Base-by-base conservation (phyloP, 2,888 invertebrate species). In the Lycia hirtaria region DNA sequence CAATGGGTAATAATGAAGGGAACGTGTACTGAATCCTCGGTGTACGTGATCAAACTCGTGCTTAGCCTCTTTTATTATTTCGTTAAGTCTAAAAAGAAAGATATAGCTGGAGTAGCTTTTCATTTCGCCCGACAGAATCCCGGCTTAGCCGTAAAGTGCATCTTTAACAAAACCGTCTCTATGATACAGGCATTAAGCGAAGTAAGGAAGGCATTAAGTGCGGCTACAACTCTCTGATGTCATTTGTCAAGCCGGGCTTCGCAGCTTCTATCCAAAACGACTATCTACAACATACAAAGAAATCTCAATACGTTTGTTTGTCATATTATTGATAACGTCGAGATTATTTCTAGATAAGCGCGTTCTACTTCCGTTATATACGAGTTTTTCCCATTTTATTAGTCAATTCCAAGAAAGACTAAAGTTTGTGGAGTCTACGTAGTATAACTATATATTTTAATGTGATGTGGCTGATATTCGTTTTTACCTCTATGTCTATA, bases 191-290 rank as follows among this genome's bases (percentile, higher is more conserved):
- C 30, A 43, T 33, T 26, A 41, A 41, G 41, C 6, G 24, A 14
- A 28, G 20, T 28, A 20, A 38, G 30, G 49, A 28, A 32, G 40
- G 32, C 40, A 40, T 40, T 49, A 20, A 22, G 22, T 26, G 24
- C 41, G 41, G 41, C n/a, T 41, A 26, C 26, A 17, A 5, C 26
- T 26, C 41, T 26, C 30, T 64, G 64, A 41, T 17, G 26, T 26
- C 41, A 28, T 41, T 26, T 41, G 26, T 62, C 61, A 61, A 66
- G 14, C 2, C 26, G 17, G 17, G 26, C 41, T 10, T 26, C n/a
- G 17, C 17, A 6, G 10, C 26, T 17, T 37, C n/a, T 37, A n/a
- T 7, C 19, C 5, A 17, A 35, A n/a, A n/a, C n/a, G n/a, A n/a
- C n/a, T n/a, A n/a, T n/a, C n/a, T 35, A 10, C 10, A 3, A 17